phyloP scores from a whole-genome alignment of 2,888 invertebrate genomes.

The Hirtodrosophila confusa region DNA sequence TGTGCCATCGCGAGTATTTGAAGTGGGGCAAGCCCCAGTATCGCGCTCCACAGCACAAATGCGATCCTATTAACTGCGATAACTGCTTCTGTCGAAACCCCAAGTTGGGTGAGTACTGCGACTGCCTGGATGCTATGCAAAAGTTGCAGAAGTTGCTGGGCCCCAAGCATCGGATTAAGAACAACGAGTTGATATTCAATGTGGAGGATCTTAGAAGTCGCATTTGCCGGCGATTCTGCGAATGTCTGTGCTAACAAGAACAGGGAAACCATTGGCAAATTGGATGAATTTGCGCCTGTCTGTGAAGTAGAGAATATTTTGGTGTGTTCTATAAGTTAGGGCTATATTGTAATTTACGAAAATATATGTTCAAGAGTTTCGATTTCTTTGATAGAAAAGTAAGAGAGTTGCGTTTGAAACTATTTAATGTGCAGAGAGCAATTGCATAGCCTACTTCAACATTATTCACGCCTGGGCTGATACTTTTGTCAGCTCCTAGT shows the following conservation, averaged over 20 bases:
- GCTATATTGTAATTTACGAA: neutral
- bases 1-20: constrained; percentile 27
- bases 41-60: constrained; percentile 28
- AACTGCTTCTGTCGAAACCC: constrained; percentile 36
- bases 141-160: constrained; percentile 46
- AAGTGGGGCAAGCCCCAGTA: constrained; percentile 5
- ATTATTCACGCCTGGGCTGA: too few species aligned
- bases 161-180: constrained; percentile 18
- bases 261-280: too few species aligned
- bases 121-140: constrained; percentile 53
- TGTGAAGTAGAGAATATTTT: neutral
- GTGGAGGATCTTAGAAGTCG: constrained; percentile 47
- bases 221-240: constrained; percentile 49
- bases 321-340: too few species aligned
- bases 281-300: too few species aligned
- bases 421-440: too few species aligned
- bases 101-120: constrained; percentile 34
- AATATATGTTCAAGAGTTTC: constrained; percentile 5
- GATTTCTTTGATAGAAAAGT: constrained; percentile 6
- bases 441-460: too few species aligned
- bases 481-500: too few species aligned
- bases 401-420: too few species aligned
- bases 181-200: constrained; percentile 36
- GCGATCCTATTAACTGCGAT: constrained; percentile 30
- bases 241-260: constrained; percentile 20